These are phyloP conservation scores for Ctenoplectra terminalis DNA, from an alignment of 1,140 invertebrate species.

Conservation along the genomic window DNA sequence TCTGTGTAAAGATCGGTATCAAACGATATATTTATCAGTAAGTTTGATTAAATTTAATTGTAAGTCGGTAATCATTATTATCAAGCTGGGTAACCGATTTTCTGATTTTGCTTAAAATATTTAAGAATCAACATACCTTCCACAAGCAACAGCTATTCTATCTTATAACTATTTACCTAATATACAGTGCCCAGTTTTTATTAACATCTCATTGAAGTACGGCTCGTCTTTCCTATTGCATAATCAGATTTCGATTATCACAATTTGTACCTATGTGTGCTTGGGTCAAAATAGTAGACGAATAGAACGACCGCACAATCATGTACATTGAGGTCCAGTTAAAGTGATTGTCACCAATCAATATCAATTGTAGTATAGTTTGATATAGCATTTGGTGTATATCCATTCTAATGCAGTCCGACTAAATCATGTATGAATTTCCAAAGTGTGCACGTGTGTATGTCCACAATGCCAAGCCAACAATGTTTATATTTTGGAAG, in stretches of 20 bases:
- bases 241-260: conserved; percentile 77
- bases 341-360: conserved; percentile 74
- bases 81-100: conserved; percentile 51
- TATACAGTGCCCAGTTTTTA: conserved; percentile 36
- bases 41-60: not conserved
- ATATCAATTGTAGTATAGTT: conserved; percentile 79
- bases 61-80: not conserved
- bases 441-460: conserved; percentile 64
- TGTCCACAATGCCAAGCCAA: conserved; percentile 77
- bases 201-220: conserved; percentile 67
- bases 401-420: conserved; percentile 68
- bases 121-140: conserved; percentile 52
- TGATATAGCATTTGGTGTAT: conserved; percentile 76
- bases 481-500: conserved; percentile 53
- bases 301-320: conserved; percentile 69
- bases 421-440: conserved; percentile 75
- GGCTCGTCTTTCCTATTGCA: conserved; percentile 73
- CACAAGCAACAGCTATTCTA: conserved; percentile 61
- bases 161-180: conserved; percentile 55
- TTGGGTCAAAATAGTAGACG: conserved; percentile 64
- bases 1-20: conserved; percentile 12
- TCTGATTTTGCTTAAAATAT: conserved; percentile 51
- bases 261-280: conserved; percentile 74
- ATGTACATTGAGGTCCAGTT: conserved; percentile 73
- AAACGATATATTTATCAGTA: conserved; percentile 6